These are phyloP conservation scores for Dromaius novaehollandiae DNA, from an alignment of 2,113 vertebrate genomes.

Conservation along the genomic window DNA sequence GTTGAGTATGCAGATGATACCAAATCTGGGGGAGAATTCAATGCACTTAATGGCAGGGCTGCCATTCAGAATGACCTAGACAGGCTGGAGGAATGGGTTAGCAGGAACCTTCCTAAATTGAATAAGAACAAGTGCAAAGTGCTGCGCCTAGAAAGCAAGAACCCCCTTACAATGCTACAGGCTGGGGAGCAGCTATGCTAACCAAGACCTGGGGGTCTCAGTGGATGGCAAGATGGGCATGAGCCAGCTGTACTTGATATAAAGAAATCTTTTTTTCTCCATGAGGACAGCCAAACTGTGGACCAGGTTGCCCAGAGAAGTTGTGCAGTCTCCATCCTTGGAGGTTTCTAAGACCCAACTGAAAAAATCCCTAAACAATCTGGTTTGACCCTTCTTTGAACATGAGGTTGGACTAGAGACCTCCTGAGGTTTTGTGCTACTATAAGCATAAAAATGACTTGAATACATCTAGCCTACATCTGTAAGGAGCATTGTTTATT, in stretches of 20 bases:
- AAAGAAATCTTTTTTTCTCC: background rate
- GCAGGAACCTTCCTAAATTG: background rate
- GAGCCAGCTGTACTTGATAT: background rate
- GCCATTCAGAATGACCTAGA: background rate
- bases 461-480: background rate
- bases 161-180: background rate
- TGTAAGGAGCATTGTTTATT: background rate
- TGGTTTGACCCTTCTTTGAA: background rate
- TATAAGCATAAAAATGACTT: background rate
- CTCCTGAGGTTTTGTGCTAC: background rate
- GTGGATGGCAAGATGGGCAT: background rate
- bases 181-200: background rate
- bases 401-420: background rate
- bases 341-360: background rate
- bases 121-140: background rate
- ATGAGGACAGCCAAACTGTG: background rate
- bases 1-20: background rate
- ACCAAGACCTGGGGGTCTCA: background rate
- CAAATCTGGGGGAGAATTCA: accelerated
- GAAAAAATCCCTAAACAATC: background rate
- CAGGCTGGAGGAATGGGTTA: background rate
- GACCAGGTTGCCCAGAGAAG: background rate
- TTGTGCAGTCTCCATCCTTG: background rate
- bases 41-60: background rate
- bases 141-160: background rate